Evolutionary conservation across 1,140 invertebrate species (phyloP), one percentile per base, ranked within the genome.

Genomic region (Chironomus striatipennis): DNA sequence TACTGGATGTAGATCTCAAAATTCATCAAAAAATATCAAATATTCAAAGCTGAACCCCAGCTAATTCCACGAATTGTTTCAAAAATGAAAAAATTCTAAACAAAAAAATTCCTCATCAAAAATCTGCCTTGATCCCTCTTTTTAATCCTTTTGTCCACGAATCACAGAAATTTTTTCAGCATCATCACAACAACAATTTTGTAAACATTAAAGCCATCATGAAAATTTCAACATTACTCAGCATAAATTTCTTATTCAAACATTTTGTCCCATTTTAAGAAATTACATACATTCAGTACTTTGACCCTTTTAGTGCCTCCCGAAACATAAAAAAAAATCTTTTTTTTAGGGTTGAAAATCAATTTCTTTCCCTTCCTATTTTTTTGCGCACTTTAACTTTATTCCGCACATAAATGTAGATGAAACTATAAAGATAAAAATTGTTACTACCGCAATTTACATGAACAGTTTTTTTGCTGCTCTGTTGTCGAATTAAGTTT

Each of bases 271-370:
- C 65, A 70, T 70, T 70, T 70, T 0, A 12, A 57, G 18, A 17
- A 70, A 70, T 70, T 70, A 70, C 65, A 70, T 21, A 6, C n/a
- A 70, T 20, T 9, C 4, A 70, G 65, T 70, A 70, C 65, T 70
- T 70, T 70, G 65, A 70, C 65, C 65, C 65, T 70, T 70, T 70
- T 70, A 7, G n/a, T 70, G 18, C 9, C 65, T 34, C 24, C 5
- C 24, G 24, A 34, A 34, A 34, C 24, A 34, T 34, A 34, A 34
- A 34, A 34, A 34, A 34, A 34, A 70, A 21, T 70, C 20, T 57
- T 57, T 57, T 57, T n/a, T n/a, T 70, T 20, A 70, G 65, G 65
- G 65, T 70, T 70, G n/a, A 18, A 70, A 70, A 70, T 70, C 20
- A 18, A 70, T 20, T 70, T 70, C 18, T 70, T 18, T 70, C 18